phyloP scores from a whole-genome alignment of 2,888 invertebrate species.

The Cantharis flavilabris region DNA sequence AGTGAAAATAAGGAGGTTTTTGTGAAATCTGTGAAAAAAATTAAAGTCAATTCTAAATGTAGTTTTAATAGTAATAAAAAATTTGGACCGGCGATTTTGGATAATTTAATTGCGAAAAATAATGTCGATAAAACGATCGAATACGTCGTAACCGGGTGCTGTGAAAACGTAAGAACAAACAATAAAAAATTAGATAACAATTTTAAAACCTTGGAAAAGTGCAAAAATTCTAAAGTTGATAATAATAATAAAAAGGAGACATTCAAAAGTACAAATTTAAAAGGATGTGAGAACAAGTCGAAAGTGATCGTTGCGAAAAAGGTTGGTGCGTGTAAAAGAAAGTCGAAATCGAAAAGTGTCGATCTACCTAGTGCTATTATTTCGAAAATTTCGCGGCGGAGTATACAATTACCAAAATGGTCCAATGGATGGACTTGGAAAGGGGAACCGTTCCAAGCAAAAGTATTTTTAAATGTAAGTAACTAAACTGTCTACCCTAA shows the following conservation, averaged over 20 bases:
- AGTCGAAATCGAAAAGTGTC: conserved; percentile 41
- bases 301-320: conserved; percentile 35
- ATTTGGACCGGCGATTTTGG: conserved; percentile 54
- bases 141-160: conserved; percentile 48
- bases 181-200: conserved; percentile 30
- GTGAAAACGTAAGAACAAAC: conserved; percentile 44
- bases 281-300: conserved; percentile 24
- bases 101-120: conserved; percentile 62
- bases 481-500: not conserved
- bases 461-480: conserved; percentile 87
- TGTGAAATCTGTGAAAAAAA: conserved; percentile 33
- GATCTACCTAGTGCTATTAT: conserved; percentile 36
- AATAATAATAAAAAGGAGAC: conserved; percentile 13
- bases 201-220: conserved; percentile 15
- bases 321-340: conserved; percentile 42
- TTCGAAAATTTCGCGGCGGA: conserved; percentile 45
- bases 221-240: conserved; percentile 19
- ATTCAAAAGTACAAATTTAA: conserved; percentile 35
- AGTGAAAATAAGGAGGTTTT: conserved; percentile 42
- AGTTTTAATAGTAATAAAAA: conserved; percentile 30
- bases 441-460: conserved; percentile 79
- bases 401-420: conserved; percentile 66
- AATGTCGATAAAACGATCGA: conserved; percentile 61
- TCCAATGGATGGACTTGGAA: conserved; percentile 94
- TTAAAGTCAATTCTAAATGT: conserved; percentile 33